These are phyloP conservation scores for Morus bassanus DNA, from an alignment of 2,797 vertebrate genomes.

Conservation along the genomic window DNA sequence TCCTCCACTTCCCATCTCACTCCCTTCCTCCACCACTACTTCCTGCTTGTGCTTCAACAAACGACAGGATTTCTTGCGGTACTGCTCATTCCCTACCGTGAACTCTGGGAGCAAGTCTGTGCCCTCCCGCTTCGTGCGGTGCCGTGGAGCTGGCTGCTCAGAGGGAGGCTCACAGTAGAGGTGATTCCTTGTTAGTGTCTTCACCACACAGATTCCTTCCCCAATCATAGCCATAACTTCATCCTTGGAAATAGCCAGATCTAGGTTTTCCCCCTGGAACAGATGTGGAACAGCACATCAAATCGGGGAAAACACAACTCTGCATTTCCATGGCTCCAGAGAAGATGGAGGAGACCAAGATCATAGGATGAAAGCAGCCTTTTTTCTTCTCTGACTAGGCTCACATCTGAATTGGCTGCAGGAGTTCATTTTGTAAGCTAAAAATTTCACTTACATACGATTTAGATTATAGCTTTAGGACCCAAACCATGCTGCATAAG, in stretches of 20 bases:
- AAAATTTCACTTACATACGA: background rate
- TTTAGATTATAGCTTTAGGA: background rate
- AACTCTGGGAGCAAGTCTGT: constrained; percentile 89
- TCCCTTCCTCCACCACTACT: background rate
- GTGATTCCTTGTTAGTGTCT: constrained; percentile 92
- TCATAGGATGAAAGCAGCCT: background rate
- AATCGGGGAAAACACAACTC: background rate
- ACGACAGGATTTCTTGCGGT: background rate
- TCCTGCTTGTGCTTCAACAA: background rate
- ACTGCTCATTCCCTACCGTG: constrained; percentile 78
- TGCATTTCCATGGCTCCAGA: background rate
- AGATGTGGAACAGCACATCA: background rate
- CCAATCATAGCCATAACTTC: constrained; percentile 95
- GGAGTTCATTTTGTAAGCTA: background rate
- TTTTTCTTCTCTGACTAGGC: background rate
- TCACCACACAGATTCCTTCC: constrained; percentile 89
- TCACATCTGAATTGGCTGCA: background rate
- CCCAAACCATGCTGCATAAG: background rate
- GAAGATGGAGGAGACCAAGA: background rate
- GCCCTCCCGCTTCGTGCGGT: constrained; percentile 82
- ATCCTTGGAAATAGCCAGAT: constrained; percentile 93
- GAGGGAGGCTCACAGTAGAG: constrained; percentile 93
- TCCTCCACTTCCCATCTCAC: background rate
- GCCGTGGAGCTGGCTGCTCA: constrained; percentile 83
- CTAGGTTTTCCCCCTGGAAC: constrained; percentile 91